phyloP scores from a whole-genome alignment of 2,113 vertebrate genomes.

The Triplophysa siluroides region DNA sequence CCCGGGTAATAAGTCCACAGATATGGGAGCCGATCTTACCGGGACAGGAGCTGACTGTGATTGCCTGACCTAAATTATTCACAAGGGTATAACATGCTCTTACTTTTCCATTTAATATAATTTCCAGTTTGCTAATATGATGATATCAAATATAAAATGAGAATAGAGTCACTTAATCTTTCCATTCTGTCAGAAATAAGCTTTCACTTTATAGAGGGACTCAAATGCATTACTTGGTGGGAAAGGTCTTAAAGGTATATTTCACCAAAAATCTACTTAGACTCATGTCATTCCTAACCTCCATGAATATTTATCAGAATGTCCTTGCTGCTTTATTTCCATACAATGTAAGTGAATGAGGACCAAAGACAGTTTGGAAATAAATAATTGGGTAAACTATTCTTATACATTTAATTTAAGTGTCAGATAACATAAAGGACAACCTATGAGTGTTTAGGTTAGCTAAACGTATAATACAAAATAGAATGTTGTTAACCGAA shows the following conservation, averaged over 20 bases:
- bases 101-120: neutral
- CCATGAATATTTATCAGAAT: no score
- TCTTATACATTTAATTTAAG: neutral
- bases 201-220: neutral
- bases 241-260: no score
- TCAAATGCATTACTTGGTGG: neutral
- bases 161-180: neutral
- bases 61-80: conserved; percentile 43
- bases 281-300: no score
- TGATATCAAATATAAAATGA: neutral
- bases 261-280: no score
- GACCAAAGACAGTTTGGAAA: no score
- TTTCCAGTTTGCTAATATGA: neutral
- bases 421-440: neutral
- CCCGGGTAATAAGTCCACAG: conserved; percentile 43
- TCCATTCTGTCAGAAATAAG: neutral
- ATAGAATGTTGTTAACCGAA: no score
- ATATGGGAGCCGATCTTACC: conserved; percentile 27
- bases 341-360: no score
- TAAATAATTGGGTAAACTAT: neutral
- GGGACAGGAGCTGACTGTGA: conserved; percentile 63
- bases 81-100: conserved; percentile 3
- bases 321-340: no score
- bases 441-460: neutral
- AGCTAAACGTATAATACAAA: neutral